Evolutionary conservation across 1,140 invertebrate genomes (phyloP).

Genomic region (Rhopalosiphum padi): DNA sequence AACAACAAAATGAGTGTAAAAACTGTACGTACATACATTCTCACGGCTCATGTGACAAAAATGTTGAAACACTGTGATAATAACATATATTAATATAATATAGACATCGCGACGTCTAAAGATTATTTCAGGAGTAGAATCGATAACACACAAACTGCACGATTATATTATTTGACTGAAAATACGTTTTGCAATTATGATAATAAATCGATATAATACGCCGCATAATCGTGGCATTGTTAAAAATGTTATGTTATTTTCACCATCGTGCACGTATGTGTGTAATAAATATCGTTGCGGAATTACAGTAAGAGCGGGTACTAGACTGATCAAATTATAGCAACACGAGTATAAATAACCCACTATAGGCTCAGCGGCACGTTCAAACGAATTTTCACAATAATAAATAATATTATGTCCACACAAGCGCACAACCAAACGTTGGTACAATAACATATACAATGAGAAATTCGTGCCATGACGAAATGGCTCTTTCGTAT

Average conservation of each 20-base stretch:
- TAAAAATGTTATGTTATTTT: not conserved
- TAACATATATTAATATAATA: not conserved
- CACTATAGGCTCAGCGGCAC: not conserved
- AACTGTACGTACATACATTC: not conserved
- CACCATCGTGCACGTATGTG: not conserved
- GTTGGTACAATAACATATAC: not conserved
- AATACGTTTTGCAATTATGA: not conserved
- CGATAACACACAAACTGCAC: not conserved
- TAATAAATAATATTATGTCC: slow-evolving; percentile 18
- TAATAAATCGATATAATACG: slow-evolving; percentile 3
- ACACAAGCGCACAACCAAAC: not conserved
- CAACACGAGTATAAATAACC: not conserved
- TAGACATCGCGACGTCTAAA: not conserved
- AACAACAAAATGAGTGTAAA: not conserved
- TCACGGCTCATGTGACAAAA: not conserved
- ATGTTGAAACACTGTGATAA: not conserved
- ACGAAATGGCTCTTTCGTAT: not conserved
- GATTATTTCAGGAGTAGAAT: not conserved
- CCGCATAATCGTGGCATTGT: not conserved
- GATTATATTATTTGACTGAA: not conserved
- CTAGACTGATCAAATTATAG: not conserved
- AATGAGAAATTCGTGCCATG: not conserved
- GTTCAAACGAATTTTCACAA: slow-evolving; percentile 5
- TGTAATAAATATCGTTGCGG: not conserved
- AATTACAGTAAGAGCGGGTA: not conserved